These are phyloP conservation scores for Crotalus tigris DNA, from an alignment of 2,113 vertebrate genomes.

Conservation along the genomic window DNA sequence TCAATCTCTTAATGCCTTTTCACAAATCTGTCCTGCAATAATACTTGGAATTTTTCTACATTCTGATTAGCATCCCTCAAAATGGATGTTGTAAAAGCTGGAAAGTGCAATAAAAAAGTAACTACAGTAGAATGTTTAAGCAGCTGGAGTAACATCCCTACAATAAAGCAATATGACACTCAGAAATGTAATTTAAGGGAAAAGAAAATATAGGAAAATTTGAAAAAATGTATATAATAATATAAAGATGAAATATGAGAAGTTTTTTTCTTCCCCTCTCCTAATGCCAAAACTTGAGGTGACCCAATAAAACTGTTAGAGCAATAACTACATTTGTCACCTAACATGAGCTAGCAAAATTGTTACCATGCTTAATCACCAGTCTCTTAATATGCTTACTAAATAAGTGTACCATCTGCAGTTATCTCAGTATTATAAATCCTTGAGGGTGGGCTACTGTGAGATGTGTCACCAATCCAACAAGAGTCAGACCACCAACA, in stretches of 20 bases:
- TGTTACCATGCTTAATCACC: neutral
- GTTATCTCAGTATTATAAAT: constrained; percentile 15
- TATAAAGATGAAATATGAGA: neutral
- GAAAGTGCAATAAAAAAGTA: neutral
- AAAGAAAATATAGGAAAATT: neutral
- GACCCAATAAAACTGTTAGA: neutral
- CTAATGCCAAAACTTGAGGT: neutral
- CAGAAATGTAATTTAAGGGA: neutral
- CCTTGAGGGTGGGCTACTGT: neutral
- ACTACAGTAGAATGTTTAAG: neutral
- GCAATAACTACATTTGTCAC: neutral
- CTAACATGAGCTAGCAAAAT: neutral
- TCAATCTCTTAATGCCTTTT: neutral
- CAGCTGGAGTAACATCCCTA: neutral
- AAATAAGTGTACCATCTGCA: neutral
- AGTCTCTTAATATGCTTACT: neutral
- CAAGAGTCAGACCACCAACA: neutral
- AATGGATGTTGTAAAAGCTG: neutral
- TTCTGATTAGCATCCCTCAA: neutral
- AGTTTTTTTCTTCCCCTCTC: neutral
- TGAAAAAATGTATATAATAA: neutral
- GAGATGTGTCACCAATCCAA: neutral
- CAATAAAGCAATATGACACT: neutral
- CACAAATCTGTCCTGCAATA: neutral
- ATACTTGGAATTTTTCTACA: neutral